Base-by-base conservation (phyloP, 2,888 invertebrate species). In the Drosophila fulvimacula region DNA sequence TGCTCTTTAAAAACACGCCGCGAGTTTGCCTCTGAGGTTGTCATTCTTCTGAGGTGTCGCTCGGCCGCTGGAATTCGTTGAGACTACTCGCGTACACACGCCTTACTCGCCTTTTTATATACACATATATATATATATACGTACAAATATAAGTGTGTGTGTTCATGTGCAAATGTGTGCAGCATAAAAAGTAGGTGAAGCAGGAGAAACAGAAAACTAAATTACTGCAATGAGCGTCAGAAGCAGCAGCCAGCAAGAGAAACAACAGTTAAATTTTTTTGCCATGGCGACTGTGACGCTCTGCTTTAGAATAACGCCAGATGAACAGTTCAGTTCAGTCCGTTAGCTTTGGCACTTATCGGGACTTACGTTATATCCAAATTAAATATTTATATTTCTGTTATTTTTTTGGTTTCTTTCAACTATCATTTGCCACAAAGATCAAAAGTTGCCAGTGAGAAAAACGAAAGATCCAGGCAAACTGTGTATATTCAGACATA, bases 151-250 rank as follows among this genome's bases (percentile, higher is more conserved):
- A 30, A 46, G 34, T 63, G 46, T 66, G 42, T 53, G 44, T 60
- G 11, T 51, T 32, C 39, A 34, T 60, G 48, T 52, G 55, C 46
- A 60, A 52, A 52, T 71, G 72, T 81, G 69, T 77, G 69, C 75
- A 86, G 67, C 82, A 82, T 81, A 83, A 79, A 79, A 79, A 73
- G 62, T 82, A 78, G 88, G 83, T 80, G 64, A 82, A 82, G 66
- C 70, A 61, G 66, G 55, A 78, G 68, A 76, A 64, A 53, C 60
- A 60, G 58, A 57, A 59, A 56, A 73, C 61, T 68, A 82, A 88
- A 76, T 85, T 88, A 83, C 81, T 83, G 86, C 79, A 83, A 88
- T 85, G 63, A 75, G 66, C 69, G 21, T 36, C 48, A 55, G 39
- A 65, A 49, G 62, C 55, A 30, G 30, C 30, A 30, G 10, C 30